Evolutionary conservation across 2,113 vertebrate species (phyloP).

Genomic region (human (Homo sapiens)): DNA sequence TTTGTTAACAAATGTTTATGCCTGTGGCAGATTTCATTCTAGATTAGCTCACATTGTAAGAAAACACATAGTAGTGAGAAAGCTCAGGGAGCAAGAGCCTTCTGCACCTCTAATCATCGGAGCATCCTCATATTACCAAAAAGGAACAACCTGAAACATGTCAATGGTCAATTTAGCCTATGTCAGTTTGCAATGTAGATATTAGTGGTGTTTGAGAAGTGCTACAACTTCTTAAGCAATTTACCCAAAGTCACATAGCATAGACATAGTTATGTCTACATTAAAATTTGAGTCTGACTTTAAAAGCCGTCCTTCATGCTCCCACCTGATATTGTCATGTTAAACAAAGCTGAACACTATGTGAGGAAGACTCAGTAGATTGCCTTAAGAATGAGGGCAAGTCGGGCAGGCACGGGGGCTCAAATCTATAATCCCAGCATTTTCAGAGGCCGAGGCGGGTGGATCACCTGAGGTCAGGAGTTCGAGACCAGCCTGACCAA

Average conservation of each 20-base stretch:
- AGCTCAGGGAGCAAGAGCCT: not conserved
- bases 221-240: not conserved
- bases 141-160: not conserved
- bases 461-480: too few relatives aligned
- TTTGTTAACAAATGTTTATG: not conserved
- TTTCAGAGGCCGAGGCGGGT: too few relatives aligned
- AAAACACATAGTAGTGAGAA: not conserved
- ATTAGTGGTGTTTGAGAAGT: not conserved
- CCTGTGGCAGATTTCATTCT: not conserved
- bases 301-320: not conserved
- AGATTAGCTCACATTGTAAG: not conserved
- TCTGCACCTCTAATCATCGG: not conserved
- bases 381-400: not conserved
- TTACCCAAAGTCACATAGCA: not conserved
- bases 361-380: not conserved
- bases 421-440: too few relatives aligned
- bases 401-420: too few relatives aligned
- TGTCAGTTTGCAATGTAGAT: not conserved
- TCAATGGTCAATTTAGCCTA: not conserved
- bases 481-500: too few relatives aligned
- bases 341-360: not conserved
- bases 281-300: not conserved
- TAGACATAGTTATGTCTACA: not conserved
- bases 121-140: not conserved
- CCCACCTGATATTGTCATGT: not conserved